These are phyloP conservation scores for Aspidiotus destructor DNA, from an alignment of 2,888 invertebrate genomes.

Conservation along the genomic window DNA sequence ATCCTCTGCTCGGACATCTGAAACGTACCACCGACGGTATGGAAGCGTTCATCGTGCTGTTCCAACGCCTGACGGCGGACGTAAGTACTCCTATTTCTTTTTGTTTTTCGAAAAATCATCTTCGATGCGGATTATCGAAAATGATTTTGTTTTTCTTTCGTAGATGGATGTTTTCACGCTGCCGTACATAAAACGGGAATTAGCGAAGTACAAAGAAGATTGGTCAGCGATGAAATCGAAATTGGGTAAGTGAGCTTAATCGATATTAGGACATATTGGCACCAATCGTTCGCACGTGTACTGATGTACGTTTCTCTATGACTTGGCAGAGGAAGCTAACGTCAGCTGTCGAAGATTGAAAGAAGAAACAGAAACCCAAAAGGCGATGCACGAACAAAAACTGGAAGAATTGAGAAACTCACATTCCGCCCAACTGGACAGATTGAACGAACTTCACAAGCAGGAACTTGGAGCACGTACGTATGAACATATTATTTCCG, in stretches of 20 bases:
- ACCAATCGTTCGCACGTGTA: no score
- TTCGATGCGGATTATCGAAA: neutral
- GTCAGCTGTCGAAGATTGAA: slow-evolving; percentile 42
- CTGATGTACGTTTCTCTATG: no score
- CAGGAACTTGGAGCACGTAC: slow-evolving; percentile 39
- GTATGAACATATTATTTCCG: neutral
- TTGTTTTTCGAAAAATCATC: neutral
- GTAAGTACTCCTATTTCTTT: slow-evolving; percentile 41
- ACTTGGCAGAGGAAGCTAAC: slow-evolving; percentile 42
- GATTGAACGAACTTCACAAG: slow-evolving; percentile 41
- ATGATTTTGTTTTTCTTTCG: slow-evolving; percentile 37
- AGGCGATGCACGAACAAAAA: slow-evolving; percentile 41
- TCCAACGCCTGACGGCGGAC: slow-evolving; percentile 67
- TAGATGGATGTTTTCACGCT: slow-evolving; percentile 55
- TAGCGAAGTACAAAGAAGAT: slow-evolving; percentile 46
- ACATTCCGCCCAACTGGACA: slow-evolving; percentile 36
- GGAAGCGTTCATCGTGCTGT: slow-evolving; percentile 72
- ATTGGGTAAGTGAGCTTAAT: slow-evolving; percentile 40
- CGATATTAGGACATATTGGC: neutral
- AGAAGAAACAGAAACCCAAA: slow-evolving; percentile 43
- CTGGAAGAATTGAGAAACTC: slow-evolving; percentile 42
- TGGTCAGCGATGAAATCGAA: slow-evolving; percentile 45
- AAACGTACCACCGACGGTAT: slow-evolving; percentile 55
- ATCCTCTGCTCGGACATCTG: slow-evolving; percentile 39
- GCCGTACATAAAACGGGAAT: slow-evolving; percentile 47